These are phyloP conservation scores for Halesus radiatus DNA, from an alignment of 1,140 invertebrate species.

Conservation along the genomic window DNA sequence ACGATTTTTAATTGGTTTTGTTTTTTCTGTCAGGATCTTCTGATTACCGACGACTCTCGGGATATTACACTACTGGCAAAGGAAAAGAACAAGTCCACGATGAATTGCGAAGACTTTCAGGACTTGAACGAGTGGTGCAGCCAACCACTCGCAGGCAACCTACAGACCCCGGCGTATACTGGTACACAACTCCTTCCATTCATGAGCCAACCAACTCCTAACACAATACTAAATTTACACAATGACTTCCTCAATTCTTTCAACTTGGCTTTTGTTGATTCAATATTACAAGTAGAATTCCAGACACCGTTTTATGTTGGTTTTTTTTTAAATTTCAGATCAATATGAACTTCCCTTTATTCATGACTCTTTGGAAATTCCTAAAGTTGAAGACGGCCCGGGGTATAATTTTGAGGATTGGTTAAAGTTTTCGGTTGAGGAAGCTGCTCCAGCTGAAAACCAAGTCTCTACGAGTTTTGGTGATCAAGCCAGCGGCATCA, in stretches of 20 bases:
- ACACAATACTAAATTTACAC: too few relatives aligned
- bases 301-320: not conserved
- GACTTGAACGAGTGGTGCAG: constrained; percentile 52
- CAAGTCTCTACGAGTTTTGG: constrained; percentile 6
- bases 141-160: constrained; percentile 1
- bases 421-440: not conserved
- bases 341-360: constrained; percentile 7
- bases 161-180: constrained; percentile 36
- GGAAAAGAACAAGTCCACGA: constrained; percentile 7
- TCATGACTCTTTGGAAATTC: constrained; percentile 20
- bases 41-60: constrained; percentile 7
- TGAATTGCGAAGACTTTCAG: constrained; percentile 57
- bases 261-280: too few relatives aligned
- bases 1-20: not conserved
- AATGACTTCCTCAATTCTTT: too few relatives aligned
- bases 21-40: constrained; percentile 21
- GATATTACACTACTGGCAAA: constrained; percentile 19
- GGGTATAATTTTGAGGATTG: constrained; percentile 19
- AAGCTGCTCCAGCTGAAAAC: not conserved
- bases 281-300: too few relatives aligned
- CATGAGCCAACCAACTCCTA: too few relatives aligned
- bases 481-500: not conserved
- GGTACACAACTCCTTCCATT: constrained; percentile 21
- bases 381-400: not conserved
- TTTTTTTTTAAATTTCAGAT: constrained; percentile 25